Evolutionary conservation across 1,140 invertebrate species (phyloP).

Genomic region (Drosophila sp.): DNA sequence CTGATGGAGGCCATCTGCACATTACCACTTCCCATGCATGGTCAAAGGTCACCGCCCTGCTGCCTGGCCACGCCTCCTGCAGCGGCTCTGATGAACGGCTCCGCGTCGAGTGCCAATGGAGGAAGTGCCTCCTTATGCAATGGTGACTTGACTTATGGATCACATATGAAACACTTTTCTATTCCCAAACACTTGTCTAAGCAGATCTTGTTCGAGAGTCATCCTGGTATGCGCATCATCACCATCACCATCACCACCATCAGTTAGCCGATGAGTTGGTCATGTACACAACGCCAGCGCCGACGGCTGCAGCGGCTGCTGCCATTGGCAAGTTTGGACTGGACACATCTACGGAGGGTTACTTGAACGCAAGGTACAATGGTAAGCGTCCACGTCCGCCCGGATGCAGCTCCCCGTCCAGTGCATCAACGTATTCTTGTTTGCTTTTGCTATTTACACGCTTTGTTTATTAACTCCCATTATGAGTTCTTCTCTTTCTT

Average conservation of each 20-base stretch:
- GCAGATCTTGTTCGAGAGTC: slow-evolving; percentile 78
- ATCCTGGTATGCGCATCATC: slow-evolving; percentile 78
- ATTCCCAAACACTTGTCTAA: neutral
- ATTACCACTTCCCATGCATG: slow-evolving; percentile 39
- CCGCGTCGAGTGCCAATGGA: slow-evolving; percentile 41
- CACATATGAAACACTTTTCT: neutral
- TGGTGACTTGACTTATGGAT: slow-evolving; percentile 33
- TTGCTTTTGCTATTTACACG: slow-evolving; percentile 74
- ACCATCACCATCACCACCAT: slow-evolving; percentile 74
- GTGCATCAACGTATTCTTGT: slow-evolving; percentile 46
- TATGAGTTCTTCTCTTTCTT: slow-evolving; percentile 55
- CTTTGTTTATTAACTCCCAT: slow-evolving; percentile 76
- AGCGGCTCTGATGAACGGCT: slow-evolving; percentile 60
- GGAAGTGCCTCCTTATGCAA: slow-evolving; percentile 59
- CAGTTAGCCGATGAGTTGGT: slow-evolving; percentile 77
- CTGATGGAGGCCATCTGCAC: slow-evolving; percentile 73
- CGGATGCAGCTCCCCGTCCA: slow-evolving; percentile 53
- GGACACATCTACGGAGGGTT: slow-evolving; percentile 81
- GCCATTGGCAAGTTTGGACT: slow-evolving; percentile 79
- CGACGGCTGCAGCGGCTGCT: slow-evolving; percentile 58
- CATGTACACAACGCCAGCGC: slow-evolving; percentile 75
- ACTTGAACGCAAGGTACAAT: slow-evolving; percentile 84
- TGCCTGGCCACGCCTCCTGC: slow-evolving; percentile 63
- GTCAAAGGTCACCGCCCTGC: slow-evolving; percentile 57
- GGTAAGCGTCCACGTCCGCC: slow-evolving; percentile 76